Percentiles rank a stretch among this genome's conserved stretches.
Conservation (phyloP, 2,888 invertebrate species). For the Caenorhabditis zanzibari region DNA sequence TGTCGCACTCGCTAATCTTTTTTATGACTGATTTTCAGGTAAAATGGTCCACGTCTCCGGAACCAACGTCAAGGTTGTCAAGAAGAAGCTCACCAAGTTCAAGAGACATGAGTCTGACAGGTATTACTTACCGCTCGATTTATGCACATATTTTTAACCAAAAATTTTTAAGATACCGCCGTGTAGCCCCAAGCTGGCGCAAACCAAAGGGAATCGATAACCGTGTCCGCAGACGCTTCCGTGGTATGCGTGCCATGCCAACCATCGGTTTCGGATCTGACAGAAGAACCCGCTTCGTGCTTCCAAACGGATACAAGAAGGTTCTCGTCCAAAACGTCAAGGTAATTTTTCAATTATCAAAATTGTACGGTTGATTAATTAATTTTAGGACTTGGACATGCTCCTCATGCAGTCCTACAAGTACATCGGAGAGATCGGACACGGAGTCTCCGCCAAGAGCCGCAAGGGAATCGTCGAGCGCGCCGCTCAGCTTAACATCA, state of each 20-base stretch:
- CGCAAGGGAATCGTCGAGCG: constrained; percentile 96
- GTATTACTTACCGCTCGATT: constrained; percentile 85
- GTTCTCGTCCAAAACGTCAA: constrained; percentile 93
- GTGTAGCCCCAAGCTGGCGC: constrained; percentile 89
- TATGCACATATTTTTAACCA: not conserved
- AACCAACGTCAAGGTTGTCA: constrained; percentile 92
- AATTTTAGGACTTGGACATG: constrained; percentile 92
- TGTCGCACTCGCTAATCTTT: not conserved
- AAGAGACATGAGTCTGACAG: constrained; percentile 98
- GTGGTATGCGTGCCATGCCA: constrained; percentile 99
- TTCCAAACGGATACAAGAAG: constrained; percentile 98
- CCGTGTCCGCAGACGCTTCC: constrained; percentile 98
- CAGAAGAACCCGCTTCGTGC: constrained; percentile 95
- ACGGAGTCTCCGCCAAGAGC: constrained; percentile 97
- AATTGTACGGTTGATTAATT: not conserved
- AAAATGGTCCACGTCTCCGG: constrained; percentile 83
- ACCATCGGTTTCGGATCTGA: constrained; percentile 99
- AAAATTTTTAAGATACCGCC: constrained; percentile 75
- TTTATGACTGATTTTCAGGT: constrained; percentile 61
- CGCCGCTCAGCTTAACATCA: constrained; percentile 92
- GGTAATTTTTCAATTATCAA: no score
- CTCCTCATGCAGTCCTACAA: constrained; percentile 99
- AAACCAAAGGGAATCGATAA: constrained; percentile 99
- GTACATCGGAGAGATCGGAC: constrained; percentile 98
- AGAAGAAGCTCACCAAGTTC: constrained; percentile 98